These are phyloP conservation scores for Chaetodon trifasciatus DNA, from an alignment of 2,797 vertebrate species.

Conservation along the genomic window DNA sequence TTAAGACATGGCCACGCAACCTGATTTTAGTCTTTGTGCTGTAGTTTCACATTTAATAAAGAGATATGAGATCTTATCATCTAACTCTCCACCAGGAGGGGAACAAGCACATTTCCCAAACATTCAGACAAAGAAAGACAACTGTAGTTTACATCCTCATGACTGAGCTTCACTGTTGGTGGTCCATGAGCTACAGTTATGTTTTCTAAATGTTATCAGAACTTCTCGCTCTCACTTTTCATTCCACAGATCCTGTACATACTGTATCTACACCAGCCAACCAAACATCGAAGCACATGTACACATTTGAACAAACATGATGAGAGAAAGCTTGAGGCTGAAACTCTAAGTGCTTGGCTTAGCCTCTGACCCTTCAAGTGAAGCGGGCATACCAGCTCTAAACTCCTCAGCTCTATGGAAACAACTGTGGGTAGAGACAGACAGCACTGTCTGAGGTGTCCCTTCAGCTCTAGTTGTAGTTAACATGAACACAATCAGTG, in stretches of 20 bases:
- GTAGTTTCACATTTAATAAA: conserved; percentile 1
- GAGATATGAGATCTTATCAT: background rate
- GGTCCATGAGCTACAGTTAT: conserved; percentile 11
- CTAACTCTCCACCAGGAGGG: background rate
- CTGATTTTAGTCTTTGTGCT: background rate
- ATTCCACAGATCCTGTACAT: conserved; percentile 14
- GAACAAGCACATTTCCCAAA: background rate
- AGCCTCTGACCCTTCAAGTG: conserved; percentile 36
- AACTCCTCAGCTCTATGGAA: conserved; percentile 57
- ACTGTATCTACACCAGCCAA: background rate
- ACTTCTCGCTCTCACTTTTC: conserved; percentile 2
- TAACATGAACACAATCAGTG: background rate
- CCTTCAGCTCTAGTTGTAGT: background rate
- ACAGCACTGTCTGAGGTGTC: conserved; percentile 15
- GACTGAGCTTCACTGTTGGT: conserved; percentile 8
- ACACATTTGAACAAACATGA: conserved; percentile 29
- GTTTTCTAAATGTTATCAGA: conserved; percentile 14
- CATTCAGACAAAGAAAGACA: background rate
- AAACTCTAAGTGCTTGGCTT: conserved; percentile 24
- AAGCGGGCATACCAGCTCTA: conserved; percentile 39
- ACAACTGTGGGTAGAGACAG: conserved; percentile 51
- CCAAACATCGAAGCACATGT: conserved; percentile 9
- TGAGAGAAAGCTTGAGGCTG: conserved; percentile 16
- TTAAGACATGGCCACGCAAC: background rate
- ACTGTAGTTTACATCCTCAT: background rate